Evolutionary conservation across 2,797 vertebrate species (phyloP).

Genomic region (Pipistrellus pygmaeus): DNA sequence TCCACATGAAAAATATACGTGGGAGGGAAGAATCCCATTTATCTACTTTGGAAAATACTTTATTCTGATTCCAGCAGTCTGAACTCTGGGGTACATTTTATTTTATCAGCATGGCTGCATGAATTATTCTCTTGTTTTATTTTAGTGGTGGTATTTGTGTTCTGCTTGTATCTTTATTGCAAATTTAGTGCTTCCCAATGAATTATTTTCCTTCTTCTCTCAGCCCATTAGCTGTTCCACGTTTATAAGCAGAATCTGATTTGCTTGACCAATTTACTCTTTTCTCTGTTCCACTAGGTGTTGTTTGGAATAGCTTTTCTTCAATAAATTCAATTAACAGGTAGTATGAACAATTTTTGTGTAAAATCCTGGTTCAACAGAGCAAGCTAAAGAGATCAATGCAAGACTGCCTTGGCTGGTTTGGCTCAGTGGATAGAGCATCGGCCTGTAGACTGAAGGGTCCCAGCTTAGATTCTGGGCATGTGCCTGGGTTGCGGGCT

Average conservation of each 20-base stretch:
- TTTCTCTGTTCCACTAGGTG: constrained; percentile 23
- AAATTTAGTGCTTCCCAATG: constrained; percentile 60
- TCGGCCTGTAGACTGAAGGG: no score
- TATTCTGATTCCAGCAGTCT: constrained; percentile 49
- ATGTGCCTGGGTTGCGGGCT: no score
- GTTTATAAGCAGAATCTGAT: constrained; percentile 59
- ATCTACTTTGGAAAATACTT: constrained; percentile 53
- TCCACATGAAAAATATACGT: constrained; percentile 35
- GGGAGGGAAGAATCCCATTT: constrained; percentile 14
- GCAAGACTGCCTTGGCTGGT: neutral
- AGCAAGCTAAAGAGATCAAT: constrained; percentile 10
- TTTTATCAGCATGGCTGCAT: constrained; percentile 32
- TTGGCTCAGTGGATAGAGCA: no score
- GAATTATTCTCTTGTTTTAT: constrained; percentile 58
- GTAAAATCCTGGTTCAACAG: constrained; percentile 7
- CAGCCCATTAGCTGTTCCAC: constrained; percentile 19
- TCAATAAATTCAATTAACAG: constrained; percentile 55
- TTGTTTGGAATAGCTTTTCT: constrained; percentile 44
- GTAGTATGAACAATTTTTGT: constrained; percentile 19
- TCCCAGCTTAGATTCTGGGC: no score
- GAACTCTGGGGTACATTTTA: constrained; percentile 49
- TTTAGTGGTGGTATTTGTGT: constrained; percentile 36
- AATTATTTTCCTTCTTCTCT: constrained; percentile 59
- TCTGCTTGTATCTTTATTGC: constrained; percentile 62
- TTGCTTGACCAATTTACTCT: constrained; percentile 59